Evolutionary conservation across 2,113 vertebrate genomes (phyloP).

Genomic region (Riparia riparia): DNA sequence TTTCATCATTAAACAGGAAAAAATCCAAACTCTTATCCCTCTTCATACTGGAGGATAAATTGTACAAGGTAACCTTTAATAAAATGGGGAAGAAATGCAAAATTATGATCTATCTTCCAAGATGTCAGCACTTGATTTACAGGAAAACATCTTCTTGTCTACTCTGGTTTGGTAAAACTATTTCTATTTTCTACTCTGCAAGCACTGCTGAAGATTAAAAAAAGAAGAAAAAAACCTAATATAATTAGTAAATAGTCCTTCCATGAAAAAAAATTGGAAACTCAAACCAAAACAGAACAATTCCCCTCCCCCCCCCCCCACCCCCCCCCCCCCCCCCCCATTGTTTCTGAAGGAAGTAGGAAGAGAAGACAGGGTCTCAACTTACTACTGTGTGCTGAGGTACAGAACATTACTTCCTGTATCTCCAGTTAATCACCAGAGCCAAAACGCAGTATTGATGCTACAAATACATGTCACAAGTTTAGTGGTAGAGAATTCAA

Average conservation of each 20-base stretch:
- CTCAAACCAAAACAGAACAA: background rate
- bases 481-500: background rate
- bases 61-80: background rate
- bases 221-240: background rate
- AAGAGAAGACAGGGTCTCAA: background rate
- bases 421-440: background rate
- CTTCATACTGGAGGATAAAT: background rate
- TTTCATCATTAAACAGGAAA: background rate
- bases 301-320: no score
- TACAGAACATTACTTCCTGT: background rate
- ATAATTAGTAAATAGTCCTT: background rate
- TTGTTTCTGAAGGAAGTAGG: background rate
- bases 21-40: background rate
- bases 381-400: accelerated
- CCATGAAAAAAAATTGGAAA: background rate
- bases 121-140: background rate
- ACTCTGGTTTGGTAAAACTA: background rate
- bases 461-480: background rate
- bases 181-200: background rate
- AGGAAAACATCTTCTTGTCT: background rate
- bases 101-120: background rate
- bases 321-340: no score
- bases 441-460: background rate
- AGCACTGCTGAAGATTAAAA: background rate
- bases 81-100: background rate